These are phyloP conservation scores for Tokudaia muenninki DNA, from an alignment of 2,797 vertebrate species.

Conservation along the genomic window DNA sequence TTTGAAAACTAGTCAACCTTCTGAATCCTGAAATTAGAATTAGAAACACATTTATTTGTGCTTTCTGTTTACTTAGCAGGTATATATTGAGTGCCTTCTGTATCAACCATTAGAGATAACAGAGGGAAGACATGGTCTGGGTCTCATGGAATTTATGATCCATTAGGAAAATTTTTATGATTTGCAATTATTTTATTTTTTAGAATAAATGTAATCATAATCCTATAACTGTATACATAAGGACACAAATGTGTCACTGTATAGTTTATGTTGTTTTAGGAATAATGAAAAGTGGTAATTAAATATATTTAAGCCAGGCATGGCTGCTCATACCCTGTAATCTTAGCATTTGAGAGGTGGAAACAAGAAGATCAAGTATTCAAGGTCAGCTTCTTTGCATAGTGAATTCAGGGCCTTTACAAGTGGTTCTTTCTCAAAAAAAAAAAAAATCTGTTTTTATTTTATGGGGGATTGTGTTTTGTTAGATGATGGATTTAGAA, in stretches of 20 bases:
- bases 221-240: slow-evolving; percentile 37
- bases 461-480: slow-evolving; percentile 29
- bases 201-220: not conserved
- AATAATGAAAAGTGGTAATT: slow-evolving; percentile 51
- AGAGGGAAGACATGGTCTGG: not conserved
- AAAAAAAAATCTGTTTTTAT: not conserved
- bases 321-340: not conserved
- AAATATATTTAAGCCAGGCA: slow-evolving; percentile 25
- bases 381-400: not conserved
- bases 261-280: slow-evolving; percentile 51
- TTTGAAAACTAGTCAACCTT: slow-evolving; percentile 56
- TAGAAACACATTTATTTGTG: slow-evolving; percentile 50
- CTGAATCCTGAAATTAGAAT: slow-evolving; percentile 52
- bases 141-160: not conserved
- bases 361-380: not conserved
- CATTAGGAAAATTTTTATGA: not conserved
- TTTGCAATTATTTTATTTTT: slow-evolving; percentile 40
- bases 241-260: not conserved
- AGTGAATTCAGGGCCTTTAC: not conserved
- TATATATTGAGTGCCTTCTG: not conserved
- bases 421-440: not conserved
- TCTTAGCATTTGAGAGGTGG: not conserved
- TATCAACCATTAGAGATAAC: not conserved
- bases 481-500: slow-evolving; percentile 97
- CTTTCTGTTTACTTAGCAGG: slow-evolving; percentile 32